Evolutionary conservation across 1,140 invertebrate species (phyloP).

Genomic region (Zaprionus africanus): DNA sequence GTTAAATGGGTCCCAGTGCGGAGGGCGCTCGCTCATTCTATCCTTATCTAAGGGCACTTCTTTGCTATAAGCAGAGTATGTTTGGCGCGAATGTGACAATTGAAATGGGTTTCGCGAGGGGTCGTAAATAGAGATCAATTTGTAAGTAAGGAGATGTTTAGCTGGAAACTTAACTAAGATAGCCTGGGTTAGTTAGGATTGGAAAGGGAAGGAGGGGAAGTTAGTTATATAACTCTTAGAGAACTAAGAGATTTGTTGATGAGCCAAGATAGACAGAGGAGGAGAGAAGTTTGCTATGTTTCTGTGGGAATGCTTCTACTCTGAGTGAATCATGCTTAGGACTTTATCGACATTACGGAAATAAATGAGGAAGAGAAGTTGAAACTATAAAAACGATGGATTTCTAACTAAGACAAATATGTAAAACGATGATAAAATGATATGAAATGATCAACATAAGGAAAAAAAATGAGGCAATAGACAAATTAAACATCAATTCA

Average conservation of each 20-base stretch:
- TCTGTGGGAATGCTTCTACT: no score
- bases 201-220: background rate
- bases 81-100: constrained; percentile 42
- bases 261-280: no score
- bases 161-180: background rate
- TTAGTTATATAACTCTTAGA: background rate
- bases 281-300: no score
- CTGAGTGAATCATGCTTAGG: no score
- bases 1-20: constrained; percentile 55
- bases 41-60: constrained; percentile 1
- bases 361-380: background rate
- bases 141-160: background rate
- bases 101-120: constrained; percentile 45
- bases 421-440: no score
- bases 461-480: no score
- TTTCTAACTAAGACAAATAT: no score
- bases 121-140: background rate
- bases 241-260: no score
- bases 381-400: background rate
- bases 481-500: no score
- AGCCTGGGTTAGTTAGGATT: background rate
- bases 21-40: background rate
- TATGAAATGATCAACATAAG: no score
- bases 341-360: no score
- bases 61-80: background rate